Evolutionary conservation across 2,113 vertebrate genomes (phyloP).

Genomic region (Bos taurus): ARS-UCD2.0 NC_037354.1:8630001-8630500

Average conservation of each 20-base stretch:
- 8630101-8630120: background rate
- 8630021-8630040: background rate
- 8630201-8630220: background rate
- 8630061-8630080: accelerated
- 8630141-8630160: background rate
- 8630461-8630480: background rate
- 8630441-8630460: background rate
- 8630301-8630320: background rate
- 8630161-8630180: background rate
- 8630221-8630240: background rate
- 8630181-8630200: background rate
- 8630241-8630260: background rate
- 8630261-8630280: accelerated
- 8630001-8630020: background rate
- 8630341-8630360: background rate
- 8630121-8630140: background rate
- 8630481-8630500: background rate
- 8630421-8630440: background rate
- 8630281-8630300: background rate
- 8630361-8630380: background rate
- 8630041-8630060: accelerated
- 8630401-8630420: background rate
- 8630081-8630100: background rate
- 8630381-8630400: background rate
- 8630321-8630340: background rate